A percentile compares a stretch with the other conserved stretches of the same genome.
phyloP scores from a whole-genome alignment of 2,113 vertebrate genomes.

The Hyperoodon ampullatus region DNA sequence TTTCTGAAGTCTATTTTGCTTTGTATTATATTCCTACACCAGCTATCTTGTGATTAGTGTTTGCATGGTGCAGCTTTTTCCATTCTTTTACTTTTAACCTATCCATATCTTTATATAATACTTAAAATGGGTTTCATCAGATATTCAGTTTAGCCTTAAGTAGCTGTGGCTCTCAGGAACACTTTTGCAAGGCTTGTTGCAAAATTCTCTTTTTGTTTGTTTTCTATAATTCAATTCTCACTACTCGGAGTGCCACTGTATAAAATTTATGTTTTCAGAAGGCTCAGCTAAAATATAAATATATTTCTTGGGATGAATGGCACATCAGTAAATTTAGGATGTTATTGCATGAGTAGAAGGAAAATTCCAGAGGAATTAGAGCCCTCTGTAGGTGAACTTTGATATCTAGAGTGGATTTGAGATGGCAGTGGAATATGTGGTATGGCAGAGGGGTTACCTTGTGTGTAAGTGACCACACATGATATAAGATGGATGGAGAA shows the following conservation, averaged over 20 bases:
- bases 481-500: not conserved
- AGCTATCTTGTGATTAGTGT: not conserved
- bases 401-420: not conserved
- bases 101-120: not conserved
- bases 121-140: not conserved
- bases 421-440: not conserved
- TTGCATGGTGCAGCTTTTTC: not conserved
- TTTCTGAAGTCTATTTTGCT: not conserved
- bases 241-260: not conserved
- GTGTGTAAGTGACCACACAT: not conserved
- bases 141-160: not conserved
- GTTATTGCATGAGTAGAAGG: not conserved
- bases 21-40: not conserved
- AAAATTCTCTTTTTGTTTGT: not conserved
- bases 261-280: conserved; percentile 6
- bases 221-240: not conserved
- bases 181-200: not conserved
- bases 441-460: no score
- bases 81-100: not conserved
- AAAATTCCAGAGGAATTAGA: not conserved
- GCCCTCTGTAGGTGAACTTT: not conserved
- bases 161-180: not conserved
- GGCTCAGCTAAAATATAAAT: not conserved
- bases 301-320: not conserved
- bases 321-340: not conserved